Evolutionary conservation across 2,888 invertebrate genomes (phyloP).

Genomic region (Cordilura impudica): DNA sequence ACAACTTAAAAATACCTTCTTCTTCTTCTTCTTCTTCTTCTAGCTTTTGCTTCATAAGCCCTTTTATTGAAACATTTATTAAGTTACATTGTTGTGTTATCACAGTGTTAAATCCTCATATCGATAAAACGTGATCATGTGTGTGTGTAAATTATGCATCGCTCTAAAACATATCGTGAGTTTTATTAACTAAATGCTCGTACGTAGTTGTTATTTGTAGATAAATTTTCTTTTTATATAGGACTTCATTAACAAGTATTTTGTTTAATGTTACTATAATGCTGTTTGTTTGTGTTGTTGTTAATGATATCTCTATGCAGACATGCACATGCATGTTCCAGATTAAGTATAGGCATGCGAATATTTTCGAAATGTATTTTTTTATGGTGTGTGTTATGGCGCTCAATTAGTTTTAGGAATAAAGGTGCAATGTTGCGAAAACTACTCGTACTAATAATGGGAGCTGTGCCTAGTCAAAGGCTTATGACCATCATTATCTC

Average conservation of each 20-base stretch:
- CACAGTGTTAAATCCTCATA: not conserved
- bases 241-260: constrained; percentile 17
- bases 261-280: not conserved
- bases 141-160: not conserved
- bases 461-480: not conserved
- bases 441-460: not conserved
- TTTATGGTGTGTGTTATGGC: not conserved
- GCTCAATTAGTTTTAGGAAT: constrained; percentile 16
- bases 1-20: no score
- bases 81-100: no score
- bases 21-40: no score
- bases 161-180: not conserved
- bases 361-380: constrained; percentile 4
- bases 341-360: not conserved
- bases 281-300: not conserved
- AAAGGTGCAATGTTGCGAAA: constrained; percentile 18
- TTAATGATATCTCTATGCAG: not conserved
- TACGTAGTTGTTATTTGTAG: constrained; percentile 23
- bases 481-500: constrained; percentile 1
- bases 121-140: constrained; percentile 16
- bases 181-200: constrained; percentile 26
- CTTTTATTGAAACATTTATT: no score
- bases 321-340: not conserved
- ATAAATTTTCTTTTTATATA: not conserved
- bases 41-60: no score